Base-by-base conservation (phyloP, 2,888 invertebrate genomes). In the Chesias legatella region DNA sequence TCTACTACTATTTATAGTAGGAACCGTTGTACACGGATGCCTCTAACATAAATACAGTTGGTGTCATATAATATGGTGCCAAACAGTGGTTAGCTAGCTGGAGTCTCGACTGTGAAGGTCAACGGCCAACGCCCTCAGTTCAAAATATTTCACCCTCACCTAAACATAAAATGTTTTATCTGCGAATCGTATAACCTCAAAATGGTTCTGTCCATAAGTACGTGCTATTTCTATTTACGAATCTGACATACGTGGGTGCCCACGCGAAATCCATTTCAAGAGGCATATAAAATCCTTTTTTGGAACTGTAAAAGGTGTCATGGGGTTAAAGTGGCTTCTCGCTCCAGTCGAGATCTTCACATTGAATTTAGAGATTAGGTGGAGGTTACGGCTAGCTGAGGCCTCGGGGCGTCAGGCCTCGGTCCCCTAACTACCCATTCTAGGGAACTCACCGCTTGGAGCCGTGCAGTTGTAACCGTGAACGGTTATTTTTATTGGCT, bases 201-300 rank as follows among this genome's bases (percentile, higher is more conserved):
- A 76, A 79, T 75, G 76, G 79, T 49, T 55, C 60, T 55, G 55
- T 60, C 71, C 77, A 60, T 72, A 72, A 56, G 63, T 62, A 60
- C 65, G 68, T 58, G 65, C 70, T 60, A 67, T 68, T 73, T 73
- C 65, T 58, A 53, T 66, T 68, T 73, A 65, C 58, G 61, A 59
- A 56, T 48, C 53, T 56, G 61, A 61, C 27, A 20, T 6, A 10
- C 35, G 26, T 24, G 30, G 10, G 17, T 27, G 36, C 71, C 75
- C 64, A 73, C 72, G 68, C 66, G 57, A 67, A 67, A 56, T 58
- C 56, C 49, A 60, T 61, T 67, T 63, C 10, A 8, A 27, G 35
- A 17, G 2, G 13, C 31, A 33, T 36, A 39, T 53, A 38, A 45
- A 43, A 13, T 39, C 52, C 39, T 37, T 39, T 27, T 48, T 46